Base-by-base conservation (phyloP, 2,797 vertebrate species). In the Micromesistius poutassou region DNA sequence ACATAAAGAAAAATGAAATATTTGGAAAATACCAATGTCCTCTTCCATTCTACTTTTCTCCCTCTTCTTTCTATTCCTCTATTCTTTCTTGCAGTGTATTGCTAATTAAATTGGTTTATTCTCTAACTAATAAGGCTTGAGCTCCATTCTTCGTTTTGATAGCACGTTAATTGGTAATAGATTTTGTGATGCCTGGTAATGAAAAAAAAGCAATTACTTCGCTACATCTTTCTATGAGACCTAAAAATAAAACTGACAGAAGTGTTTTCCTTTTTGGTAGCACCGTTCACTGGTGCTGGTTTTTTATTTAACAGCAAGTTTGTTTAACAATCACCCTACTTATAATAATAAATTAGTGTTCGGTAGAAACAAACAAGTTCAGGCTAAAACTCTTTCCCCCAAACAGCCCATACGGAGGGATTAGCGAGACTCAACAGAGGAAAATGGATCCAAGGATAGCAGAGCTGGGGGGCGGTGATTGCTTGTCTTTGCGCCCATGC, bases 371-470 rank as follows among this genome's bases (percentile, higher is more conserved):
- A n/a, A 82, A 81, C 74, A 84, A 84, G 84, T 46, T 80, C 77
- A 79, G 81, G 81, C 66, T 77, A 71, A 71, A 86, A 84, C 80
- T 46, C 13, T 86, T 88, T 74, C 79, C 74, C 80, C 87, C 84
- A 72, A 81, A 82, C 74, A 80, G 78, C 71, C 87, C 79, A 55
- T 4, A 77, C 84, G 84, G 82, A 55, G 73, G 87, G 82, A 86
- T 86, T 88, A 87, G 86, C 55, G 22, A 62, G 55, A 84, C 74
- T 74, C 77, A 84, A 82, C 40, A 3, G 80, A 42, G 73, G 78
- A 77, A 87, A 86, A 84, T 62, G 38, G 71, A 89, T 89, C 81
- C 80, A 83, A 81, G 73, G 75, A 85, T 83, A 86, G 80, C 78
- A 4, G 71, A 77, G 13, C 68, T 75, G 75, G 71, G 72, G 78